Evolutionary conservation across 2,797 vertebrate genomes (phyloP), one percentile per base, ranked within the genome.

Genomic region (Tragelaphus oryx): DNA sequence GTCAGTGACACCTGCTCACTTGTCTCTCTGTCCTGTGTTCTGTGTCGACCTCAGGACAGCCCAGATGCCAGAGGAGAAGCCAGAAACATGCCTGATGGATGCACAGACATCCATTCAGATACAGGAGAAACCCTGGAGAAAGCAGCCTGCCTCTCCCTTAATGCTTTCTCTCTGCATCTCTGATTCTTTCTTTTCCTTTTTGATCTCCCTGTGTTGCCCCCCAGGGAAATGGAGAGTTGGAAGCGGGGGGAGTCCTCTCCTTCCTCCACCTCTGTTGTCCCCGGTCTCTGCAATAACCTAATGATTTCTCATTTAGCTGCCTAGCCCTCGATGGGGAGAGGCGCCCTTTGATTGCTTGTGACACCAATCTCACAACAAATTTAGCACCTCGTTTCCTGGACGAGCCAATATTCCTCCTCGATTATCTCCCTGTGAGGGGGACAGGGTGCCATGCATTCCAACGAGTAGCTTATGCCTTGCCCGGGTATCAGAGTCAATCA

Each of bases 321-420:
- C 81, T 89, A 82, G 88, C 65, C 80, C 95, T 46, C 16, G 14
- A 89, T 59, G 75, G 46, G 8, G 78, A 82, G 37, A 75, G 71
- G 59, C 84, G 92, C 94, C 37, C 95, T 81, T 79, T 97, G 97
- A 97, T 97, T 97, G 83, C 95, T 92, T 94, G 92, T 97, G 98
- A 98, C 98, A 98, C 97, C 97, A 96, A 97, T 97, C 98, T 98
- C 98, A 97, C 98, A 96, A 96, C 97, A 98, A 98, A 98, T 97
- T 97, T 97, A 98, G 98, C 98, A 97, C 97, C 98, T 98, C 89
- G 81, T 97, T 98, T 98, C 98, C 98, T 78, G 55, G 96, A 97
- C 6, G 8, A 97, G 97, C 97, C 97, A 98, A 98, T 97, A 98
- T 98, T 98, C 98, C 97, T 94, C 96, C 98, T 98, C 91, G 75